Evolutionary conservation across 2,113 vertebrate genomes (phyloP), one percentile per base, ranked within the genome.

Genomic region (Clupea harengus): DNA sequence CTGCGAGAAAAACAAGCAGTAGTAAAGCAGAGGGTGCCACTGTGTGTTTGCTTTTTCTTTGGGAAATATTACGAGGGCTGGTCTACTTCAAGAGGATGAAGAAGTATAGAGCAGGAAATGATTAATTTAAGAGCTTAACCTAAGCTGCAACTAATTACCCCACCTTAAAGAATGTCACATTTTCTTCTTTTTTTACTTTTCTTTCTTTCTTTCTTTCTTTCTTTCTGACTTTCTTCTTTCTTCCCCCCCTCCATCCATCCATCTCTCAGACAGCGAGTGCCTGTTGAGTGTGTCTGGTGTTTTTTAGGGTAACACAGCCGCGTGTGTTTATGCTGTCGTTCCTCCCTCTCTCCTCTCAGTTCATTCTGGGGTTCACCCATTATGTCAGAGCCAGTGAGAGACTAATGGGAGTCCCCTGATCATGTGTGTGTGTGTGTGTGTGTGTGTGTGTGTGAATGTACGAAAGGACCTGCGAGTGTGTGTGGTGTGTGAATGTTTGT

Each of bases 41-140:
- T 22, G 18, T 6, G 6, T 57, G 54, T 22, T 0, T 22, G 3
- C 22, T 18, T 50, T 86, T 5, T 72, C 67, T n/a, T 32, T 7
- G 49, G 49, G 18, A 88, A 84, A 25, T 17, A 46, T 80, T 85
- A 82, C 84, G 45, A 84, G 11, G 20, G 45, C 88, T 81, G 45
- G 86, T 82, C 67, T 28, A 46, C 85, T 84, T 85, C 84, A 82
- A 32, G 64, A 47, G 84, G 46, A 89, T 90, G 82, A 86, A 86
- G 82, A 86, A 86, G 89, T 67, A 45, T 45, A 22, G 80, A 82
- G 45, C 88, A 88, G 87, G 85, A 88, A 90, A 91, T 86, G 45
- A 86, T 72, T 83, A 4, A 87, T 90, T 88, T 88, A 1, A 90
- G 85, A 86, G 25, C 52, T 81, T 47, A 81, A 45, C 47, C 25